Evolutionary conservation across 2,888 invertebrate species (phyloP), one percentile per base, ranked within the genome.

Genomic region (Iphiclides podalirius): DNA sequence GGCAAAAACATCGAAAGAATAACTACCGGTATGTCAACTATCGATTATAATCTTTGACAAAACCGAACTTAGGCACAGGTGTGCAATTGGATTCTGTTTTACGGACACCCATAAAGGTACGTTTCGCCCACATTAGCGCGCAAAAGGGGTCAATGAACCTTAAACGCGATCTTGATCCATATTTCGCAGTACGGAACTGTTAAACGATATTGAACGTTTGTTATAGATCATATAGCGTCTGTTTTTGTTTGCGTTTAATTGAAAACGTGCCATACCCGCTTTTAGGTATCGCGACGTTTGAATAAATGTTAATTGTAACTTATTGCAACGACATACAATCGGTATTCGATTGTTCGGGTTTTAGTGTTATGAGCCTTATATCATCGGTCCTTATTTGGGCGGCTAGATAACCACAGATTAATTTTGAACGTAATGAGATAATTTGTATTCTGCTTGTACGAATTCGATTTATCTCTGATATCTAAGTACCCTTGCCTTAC

Each of bases 81-180:
- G 31, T 31, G 31, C n/a, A n/a, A n/a, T n/a, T n/a, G n/a, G n/a
- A n/a, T n/a, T n/a, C n/a, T n/a, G n/a, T n/a, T n/a, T n/a, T n/a
- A n/a, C n/a, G n/a, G n/a, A n/a, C n/a, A n/a, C n/a, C n/a, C n/a
- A n/a, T n/a, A n/a, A n/a, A n/a, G n/a, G n/a, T n/a, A n/a, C n/a
- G n/a, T n/a, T n/a, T n/a, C n/a, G n/a, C n/a, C n/a, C n/a, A n/a
- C n/a, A n/a, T n/a, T n/a, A n/a, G n/a, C n/a, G n/a, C n/a, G n/a
- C n/a, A n/a, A n/a, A n/a, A n/a, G n/a, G 23, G 47, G 41, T 47
- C 47, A 39, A 38, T 20, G 50, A 52, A 43, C 55, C 34, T 13
- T 20, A 20, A 20, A 14, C 38, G 34, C 44, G 42, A 51, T 47
- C 38, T 43, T 51, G 49, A 39, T 50, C 39, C 17, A 39, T 39